These are phyloP conservation scores for Python bivittatus DNA, from an alignment of 2,113 vertebrate species.

Conservation along the genomic window DNA sequence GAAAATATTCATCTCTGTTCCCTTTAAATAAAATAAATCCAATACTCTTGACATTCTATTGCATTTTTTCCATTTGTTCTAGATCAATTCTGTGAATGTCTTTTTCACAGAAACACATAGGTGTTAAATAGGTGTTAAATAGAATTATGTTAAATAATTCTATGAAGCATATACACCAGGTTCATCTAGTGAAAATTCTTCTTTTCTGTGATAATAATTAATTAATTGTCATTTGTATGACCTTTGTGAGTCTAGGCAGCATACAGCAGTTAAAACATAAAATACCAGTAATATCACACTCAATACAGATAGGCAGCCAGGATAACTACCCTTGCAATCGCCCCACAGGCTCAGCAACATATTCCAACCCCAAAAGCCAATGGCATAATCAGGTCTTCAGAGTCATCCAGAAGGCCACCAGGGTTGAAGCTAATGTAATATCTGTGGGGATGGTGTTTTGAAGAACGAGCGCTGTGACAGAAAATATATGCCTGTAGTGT, in stretches of 20 bases:
- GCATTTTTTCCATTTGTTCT: not conserved
- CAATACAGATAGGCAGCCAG: not conserved
- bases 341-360: not conserved
- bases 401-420: not conserved
- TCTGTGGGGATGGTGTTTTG: not conserved
- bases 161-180: constrained; percentile 38
- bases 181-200: not conserved
- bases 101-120: constrained; percentile 42
- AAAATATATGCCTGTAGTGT: constrained; percentile 7
- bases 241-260: not conserved
- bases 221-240: not conserved
- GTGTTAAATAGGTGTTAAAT: constrained; percentile 3
- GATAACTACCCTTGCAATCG: not conserved
- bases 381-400: not conserved
- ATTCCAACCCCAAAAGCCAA: not conserved
- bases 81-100: constrained; percentile 24
- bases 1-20: not conserved
- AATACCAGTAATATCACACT: not conserved
- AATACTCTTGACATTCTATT: constrained; percentile 3
- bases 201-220: not conserved
- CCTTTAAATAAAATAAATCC: not conserved
- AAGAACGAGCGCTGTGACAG: not conserved
- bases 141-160: constrained; percentile 39
- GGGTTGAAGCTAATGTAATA: not conserved
- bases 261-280: not conserved